Percentiles rank a stretch among this genome's conserved stretches.
Evolutionary conservation across 2,113 vertebrate species (phyloP).

Genomic region (Clarias macrocephalus): DNA sequence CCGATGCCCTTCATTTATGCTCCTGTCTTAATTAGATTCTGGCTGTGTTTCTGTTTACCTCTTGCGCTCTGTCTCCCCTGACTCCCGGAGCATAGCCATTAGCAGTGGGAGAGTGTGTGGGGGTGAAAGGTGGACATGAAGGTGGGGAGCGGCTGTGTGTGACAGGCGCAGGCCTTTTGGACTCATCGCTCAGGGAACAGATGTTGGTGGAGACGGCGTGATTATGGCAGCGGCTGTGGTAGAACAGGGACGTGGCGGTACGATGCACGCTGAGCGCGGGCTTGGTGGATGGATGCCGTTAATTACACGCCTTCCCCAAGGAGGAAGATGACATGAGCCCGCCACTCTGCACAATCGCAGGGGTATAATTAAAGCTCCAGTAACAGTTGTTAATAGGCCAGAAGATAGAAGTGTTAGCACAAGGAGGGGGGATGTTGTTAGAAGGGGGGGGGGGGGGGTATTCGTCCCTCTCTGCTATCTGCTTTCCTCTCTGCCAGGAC

Average conservation of each 20-base stretch:
- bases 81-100: constrained; percentile 86
- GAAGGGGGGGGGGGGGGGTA: constrained; percentile 39
- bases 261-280: constrained; percentile 78
- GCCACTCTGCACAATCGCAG: constrained; percentile 90
- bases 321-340: constrained; percentile 94
- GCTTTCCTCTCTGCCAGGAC: constrained; percentile 58
- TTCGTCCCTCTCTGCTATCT: constrained; percentile 55
- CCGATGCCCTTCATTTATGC: constrained; percentile 42
- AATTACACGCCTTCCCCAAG: constrained; percentile 96
- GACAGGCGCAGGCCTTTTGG: constrained; percentile 89
- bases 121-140: constrained; percentile 86
- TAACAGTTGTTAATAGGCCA: constrained; percentile 99
- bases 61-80: constrained; percentile 58
- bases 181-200: constrained; percentile 87
- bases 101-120: constrained; percentile 82
- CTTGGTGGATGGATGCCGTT: constrained; percentile 95
- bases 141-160: constrained; percentile 82
- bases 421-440: constrained; percentile 60
- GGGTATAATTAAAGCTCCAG: constrained; percentile 97
- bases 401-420: constrained; percentile 90
- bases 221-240: constrained; percentile 94
- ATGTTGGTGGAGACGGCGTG: constrained; percentile 90
- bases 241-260: constrained; percentile 65
- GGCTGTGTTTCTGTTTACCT: constrained; percentile 65
- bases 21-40: constrained; percentile 49